These are phyloP conservation scores for Eriosoma lanigerum DNA, from an alignment of 1,140 invertebrate species.

Conservation along the genomic window DNA sequence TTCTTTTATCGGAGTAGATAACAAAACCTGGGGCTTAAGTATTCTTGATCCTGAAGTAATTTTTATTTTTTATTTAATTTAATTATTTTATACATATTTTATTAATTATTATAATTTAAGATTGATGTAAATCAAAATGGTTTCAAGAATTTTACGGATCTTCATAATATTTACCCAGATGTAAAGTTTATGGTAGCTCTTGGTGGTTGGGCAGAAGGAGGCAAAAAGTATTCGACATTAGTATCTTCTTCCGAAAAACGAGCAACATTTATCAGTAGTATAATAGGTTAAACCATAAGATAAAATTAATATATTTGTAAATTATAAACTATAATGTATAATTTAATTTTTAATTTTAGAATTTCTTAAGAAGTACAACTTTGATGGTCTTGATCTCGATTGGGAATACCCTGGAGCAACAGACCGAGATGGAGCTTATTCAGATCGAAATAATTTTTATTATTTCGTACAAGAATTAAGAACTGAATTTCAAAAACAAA, in stretches of 20 bases:
- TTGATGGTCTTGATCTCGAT: constrained; percentile 82
- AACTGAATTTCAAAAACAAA: constrained; percentile 72
- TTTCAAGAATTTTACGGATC: constrained; percentile 77
- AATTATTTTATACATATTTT: constrained; percentile 40
- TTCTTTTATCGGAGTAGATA: constrained; percentile 84
- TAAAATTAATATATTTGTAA: constrained; percentile 6
- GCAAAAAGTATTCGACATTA: constrained; percentile 80
- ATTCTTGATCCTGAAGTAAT: constrained; percentile 76
- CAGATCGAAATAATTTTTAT: constrained; percentile 81
- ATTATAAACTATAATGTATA: background rate
- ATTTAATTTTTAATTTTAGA: constrained; percentile 60
- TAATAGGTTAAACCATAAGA: constrained; percentile 65
- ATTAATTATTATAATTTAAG: constrained; percentile 56
- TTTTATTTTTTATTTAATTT: too few relatives aligned
- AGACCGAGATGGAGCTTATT: constrained; percentile 78
- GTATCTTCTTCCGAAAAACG: constrained; percentile 69
- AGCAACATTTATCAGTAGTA: constrained; percentile 72
- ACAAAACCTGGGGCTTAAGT: constrained; percentile 74
- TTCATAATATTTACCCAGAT: constrained; percentile 71
- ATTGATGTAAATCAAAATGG: constrained; percentile 74
- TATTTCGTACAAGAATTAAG: constrained; percentile 80
- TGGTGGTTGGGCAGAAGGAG: constrained; percentile 86
- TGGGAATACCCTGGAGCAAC: constrained; percentile 86
- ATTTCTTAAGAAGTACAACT: constrained; percentile 75
- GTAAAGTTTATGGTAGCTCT: constrained; percentile 79